phyloP scores from a whole-genome alignment of 2,888 invertebrate genomes.

The Polydrusus pterygomalis region DNA sequence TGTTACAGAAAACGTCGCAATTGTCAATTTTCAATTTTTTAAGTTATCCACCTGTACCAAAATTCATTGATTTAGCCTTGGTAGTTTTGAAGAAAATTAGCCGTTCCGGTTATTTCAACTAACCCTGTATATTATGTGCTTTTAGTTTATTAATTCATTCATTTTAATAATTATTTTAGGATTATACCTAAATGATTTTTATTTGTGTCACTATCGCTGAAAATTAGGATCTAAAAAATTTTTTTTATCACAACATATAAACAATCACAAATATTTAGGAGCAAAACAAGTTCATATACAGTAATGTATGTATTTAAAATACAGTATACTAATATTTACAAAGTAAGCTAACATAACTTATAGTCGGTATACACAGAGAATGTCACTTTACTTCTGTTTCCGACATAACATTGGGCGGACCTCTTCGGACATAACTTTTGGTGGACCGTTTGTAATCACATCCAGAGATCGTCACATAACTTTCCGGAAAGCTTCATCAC shows the following conservation, averaged over 20 bases:
- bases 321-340: constrained; percentile 39
- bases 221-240: not conserved
- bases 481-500: constrained; percentile 36
- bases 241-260: constrained; percentile 36
- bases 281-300: constrained; percentile 43
- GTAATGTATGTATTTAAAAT: constrained; percentile 37
- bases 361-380: constrained; percentile 35
- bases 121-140: no score
- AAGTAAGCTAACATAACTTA: constrained; percentile 44
- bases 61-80: no score
- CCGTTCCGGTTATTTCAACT: no score
- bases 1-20: no score
- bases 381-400: constrained; percentile 44
- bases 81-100: no score
- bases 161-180: not conserved
- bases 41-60: no score
- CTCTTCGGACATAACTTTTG: constrained; percentile 34
- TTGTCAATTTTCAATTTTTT: no score
- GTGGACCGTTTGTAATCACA: constrained; percentile 39
- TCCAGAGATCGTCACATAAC: constrained; percentile 24
- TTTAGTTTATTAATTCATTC: not conserved
- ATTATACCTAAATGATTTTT: not conserved
- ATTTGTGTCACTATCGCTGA: not conserved
- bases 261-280: constrained; percentile 47
- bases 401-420: constrained; percentile 28